A percentile compares a stretch with the other conserved stretches of the same genome.
Evolutionary conservation across 2,113 vertebrate species (phyloP).

Genomic region (Atlantisia rogersi): DNA sequence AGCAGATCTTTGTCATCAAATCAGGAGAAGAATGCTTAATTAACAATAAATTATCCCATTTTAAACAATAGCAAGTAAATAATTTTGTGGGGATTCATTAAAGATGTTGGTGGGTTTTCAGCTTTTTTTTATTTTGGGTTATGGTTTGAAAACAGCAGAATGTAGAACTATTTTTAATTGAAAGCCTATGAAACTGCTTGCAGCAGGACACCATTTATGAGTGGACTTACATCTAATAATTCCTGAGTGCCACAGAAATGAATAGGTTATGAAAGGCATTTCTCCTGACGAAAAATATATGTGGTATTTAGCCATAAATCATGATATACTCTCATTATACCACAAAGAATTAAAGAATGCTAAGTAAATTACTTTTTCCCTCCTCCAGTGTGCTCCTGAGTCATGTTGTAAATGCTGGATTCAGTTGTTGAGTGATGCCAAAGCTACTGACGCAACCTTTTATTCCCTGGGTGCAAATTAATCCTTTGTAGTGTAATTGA

Average conservation of each 20-base stretch:
- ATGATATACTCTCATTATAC: slow-evolving; percentile 38
- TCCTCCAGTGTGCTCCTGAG: slow-evolving; percentile 38
- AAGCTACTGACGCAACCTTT: slow-evolving; percentile 61
- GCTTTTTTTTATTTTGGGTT: neutral
- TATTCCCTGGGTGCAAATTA: slow-evolving; percentile 66
- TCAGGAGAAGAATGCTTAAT: slow-evolving; percentile 49
- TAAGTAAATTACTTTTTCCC: slow-evolving; percentile 43
- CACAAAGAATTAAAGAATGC: slow-evolving; percentile 62
- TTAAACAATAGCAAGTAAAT: neutral
- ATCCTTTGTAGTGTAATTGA: slow-evolving; percentile 59
- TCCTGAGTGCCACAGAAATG: slow-evolving; percentile 35
- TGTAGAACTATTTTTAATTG: neutral
- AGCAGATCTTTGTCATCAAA: slow-evolving; percentile 60
- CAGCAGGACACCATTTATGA: slow-evolving; percentile 17
- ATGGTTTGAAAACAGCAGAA: neutral
- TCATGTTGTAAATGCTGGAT: slow-evolving; percentile 42
- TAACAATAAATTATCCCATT: slow-evolving; percentile 9
- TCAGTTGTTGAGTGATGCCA: slow-evolving; percentile 67
- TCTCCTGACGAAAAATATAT: slow-evolving; percentile 55
- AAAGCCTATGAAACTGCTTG: slow-evolving; percentile 22
- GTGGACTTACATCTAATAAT: slow-evolving; percentile 32
- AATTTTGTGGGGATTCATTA: neutral
- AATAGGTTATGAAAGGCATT: slow-evolving; percentile 62
- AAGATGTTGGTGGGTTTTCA: neutral
- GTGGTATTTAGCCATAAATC: slow-evolving; percentile 58